These are phyloP conservation scores for Okamejei kenojei DNA, from an alignment of 2,797 vertebrate species.

Conservation along the genomic window DNA sequence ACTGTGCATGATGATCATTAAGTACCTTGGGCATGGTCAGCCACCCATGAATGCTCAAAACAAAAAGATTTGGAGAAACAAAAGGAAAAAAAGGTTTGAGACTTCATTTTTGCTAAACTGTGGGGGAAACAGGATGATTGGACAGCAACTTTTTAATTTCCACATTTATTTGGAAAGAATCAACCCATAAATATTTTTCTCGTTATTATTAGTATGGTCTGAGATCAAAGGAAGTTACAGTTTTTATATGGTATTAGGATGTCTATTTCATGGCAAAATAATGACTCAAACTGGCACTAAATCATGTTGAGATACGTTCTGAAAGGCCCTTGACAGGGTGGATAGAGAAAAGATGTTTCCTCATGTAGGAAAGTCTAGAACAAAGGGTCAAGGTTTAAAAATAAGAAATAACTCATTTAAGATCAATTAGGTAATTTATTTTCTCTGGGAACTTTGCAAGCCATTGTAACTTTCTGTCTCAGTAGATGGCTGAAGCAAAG, in stretches of 20 bases:
- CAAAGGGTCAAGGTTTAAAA: too few species aligned
- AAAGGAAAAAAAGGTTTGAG: neutral
- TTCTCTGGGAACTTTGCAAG: too few species aligned
- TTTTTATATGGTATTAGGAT: neutral
- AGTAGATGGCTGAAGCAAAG: too few species aligned
- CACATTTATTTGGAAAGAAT: neutral
- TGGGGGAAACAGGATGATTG: neutral
- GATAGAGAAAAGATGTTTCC: too few species aligned
- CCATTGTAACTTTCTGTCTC: too few species aligned
- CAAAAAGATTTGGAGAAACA: neutral
- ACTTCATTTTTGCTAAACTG: neutral
- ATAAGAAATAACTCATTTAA: too few species aligned
- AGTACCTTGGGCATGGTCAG: too few species aligned
- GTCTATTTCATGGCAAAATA: neutral
- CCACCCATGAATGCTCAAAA: too few species aligned
- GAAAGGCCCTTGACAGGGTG: too few species aligned
- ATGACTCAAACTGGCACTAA: neutral
- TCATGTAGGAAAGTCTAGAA: too few species aligned
- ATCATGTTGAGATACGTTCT: neutral
- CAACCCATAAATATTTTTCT: neutral
- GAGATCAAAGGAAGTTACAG: neutral
- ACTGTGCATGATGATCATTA: too few species aligned
- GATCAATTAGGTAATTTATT: too few species aligned
- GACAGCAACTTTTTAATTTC: neutral
- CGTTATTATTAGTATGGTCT: neutral